Evolutionary conservation across 2,888 invertebrate species (phyloP).

Genomic region (Acleris cristana): DNA sequence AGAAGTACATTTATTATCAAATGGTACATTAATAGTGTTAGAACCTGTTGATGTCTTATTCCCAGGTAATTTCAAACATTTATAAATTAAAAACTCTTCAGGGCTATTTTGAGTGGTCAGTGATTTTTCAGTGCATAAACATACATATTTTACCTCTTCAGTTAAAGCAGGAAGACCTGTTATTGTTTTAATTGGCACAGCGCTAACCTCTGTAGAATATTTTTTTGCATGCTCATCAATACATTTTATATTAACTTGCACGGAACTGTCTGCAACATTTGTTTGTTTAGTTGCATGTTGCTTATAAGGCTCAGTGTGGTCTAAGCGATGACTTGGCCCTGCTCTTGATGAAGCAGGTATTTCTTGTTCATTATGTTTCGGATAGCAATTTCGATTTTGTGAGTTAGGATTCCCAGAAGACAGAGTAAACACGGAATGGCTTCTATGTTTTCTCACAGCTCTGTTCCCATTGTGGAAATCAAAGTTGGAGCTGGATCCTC

Average conservation of each 20-base stretch:
- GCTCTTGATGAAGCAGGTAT: conserved; percentile 51
- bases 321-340: conserved; percentile 48
- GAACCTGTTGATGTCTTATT: conserved; percentile 44
- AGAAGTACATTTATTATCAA: conserved; percentile 39
- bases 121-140: conserved; percentile 60
- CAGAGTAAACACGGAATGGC: conserved; percentile 76
- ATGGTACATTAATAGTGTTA: conserved; percentile 44
- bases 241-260: conserved; percentile 63
- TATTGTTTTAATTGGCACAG: neutral
- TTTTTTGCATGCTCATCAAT: conserved; percentile 38
- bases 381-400: conserved; percentile 54
- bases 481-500: conserved; percentile 55
- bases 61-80: conserved; percentile 60
- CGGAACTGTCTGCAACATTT: conserved; percentile 62
- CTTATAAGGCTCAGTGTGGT: conserved; percentile 43
- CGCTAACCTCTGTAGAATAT: neutral
- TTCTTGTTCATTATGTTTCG: conserved; percentile 58
- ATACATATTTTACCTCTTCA: conserved; percentile 64
- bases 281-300: conserved; percentile 54
- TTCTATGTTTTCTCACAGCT: conserved; percentile 59
- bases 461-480: conserved; percentile 47
- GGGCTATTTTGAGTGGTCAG: conserved; percentile 48
- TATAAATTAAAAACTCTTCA: conserved; percentile 64
- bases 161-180: conserved; percentile 20
- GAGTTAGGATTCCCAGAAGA: conserved; percentile 67